Base-by-base conservation (phyloP, 2,888 invertebrate genomes). In the Ectropis crepuscularia region DNA sequence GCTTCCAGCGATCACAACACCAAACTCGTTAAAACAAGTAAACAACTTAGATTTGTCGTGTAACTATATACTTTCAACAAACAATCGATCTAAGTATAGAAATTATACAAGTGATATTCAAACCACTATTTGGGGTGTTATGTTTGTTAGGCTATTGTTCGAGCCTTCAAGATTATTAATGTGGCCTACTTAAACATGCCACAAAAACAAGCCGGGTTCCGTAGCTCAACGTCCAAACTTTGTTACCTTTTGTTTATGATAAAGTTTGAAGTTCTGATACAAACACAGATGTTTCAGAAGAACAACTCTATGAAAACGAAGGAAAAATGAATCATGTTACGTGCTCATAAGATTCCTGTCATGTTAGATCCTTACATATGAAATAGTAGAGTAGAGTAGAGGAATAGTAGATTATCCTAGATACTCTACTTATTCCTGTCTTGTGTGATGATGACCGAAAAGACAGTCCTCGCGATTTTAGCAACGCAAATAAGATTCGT, bases 241-340 rank as follows among this genome's bases (percentile, higher is more conserved):
- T 70, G 76, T 64, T 78, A 79, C 78, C 79, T 79, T 80, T 81
- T 81, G 83, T 85, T 83, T 84, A 82, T 80, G 78, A 79, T 77
- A 76, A 82, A 82, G 83, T 84, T 82, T 74, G 63, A 75, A 74
- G 74, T 81, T 76, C 72, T 77, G 83, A 80, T 80, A 80, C 71
- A 72, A 73, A 63, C 51, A 53, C 48, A 55, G 48, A 4, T 6
- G 38, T 12, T n/a, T 28, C 39, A 63, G 53, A 50, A 37, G 10
- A 11, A 28, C 11, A 42, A 54, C 37, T 42, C 16, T 28, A 28
- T 28, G 4, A 28, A 28, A 28, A 28, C 16, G 16, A 28, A 28
- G 16, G 2, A 28, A 28, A 4, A 28, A 28, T 28, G 1, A 28
- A 28, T 28, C 16, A 28, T 28, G 16, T 28, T 28, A 28, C 16